Evolutionary conservation across 2,797 vertebrate genomes (phyloP).

Genomic region (Girardinus metallicus): DNA sequence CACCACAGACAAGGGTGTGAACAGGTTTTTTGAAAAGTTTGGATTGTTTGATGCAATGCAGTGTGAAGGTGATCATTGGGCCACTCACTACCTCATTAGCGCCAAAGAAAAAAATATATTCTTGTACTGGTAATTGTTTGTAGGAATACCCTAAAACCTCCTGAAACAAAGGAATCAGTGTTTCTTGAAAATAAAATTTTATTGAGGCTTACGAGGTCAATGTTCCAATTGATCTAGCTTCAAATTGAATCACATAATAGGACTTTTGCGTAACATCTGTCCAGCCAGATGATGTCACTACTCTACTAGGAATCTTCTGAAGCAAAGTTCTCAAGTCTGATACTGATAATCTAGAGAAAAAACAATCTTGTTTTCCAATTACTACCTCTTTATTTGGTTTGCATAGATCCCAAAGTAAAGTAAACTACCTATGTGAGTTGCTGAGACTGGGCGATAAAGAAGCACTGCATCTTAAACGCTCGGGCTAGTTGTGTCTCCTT

Average conservation of each 20-base stretch:
- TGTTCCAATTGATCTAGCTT: conserved; percentile 7
- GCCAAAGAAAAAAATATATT: background rate
- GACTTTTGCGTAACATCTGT: background rate
- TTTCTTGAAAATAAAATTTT: conserved; percentile 1
- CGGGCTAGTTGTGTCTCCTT: conserved; percentile 34
- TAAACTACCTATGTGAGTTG: conserved; percentile 26
- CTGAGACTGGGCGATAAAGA: conserved; percentile 7
- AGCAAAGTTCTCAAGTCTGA: background rate
- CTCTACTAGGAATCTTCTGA: background rate
- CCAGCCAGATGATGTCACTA: conserved; percentile 16
- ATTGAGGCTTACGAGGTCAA: background rate
- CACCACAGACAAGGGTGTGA: no score
- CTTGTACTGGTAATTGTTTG: background rate
- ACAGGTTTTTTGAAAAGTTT: no score
- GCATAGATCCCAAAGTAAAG: conserved; percentile 2
- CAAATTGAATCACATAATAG: conserved; percentile 16
- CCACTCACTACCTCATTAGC: background rate
- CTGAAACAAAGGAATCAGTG: background rate
- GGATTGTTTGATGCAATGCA: no score
- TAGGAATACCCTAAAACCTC: background rate
- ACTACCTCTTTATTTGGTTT: conserved; percentile 17
- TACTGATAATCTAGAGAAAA: conserved; percentile 23
- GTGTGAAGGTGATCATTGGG: background rate
- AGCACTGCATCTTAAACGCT: conserved; percentile 16
- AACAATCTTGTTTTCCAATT: conserved; percentile 28